Conservation (phyloP, 2,888 invertebrate genomes). For the Hydroisotoma schaefferi region DNA sequence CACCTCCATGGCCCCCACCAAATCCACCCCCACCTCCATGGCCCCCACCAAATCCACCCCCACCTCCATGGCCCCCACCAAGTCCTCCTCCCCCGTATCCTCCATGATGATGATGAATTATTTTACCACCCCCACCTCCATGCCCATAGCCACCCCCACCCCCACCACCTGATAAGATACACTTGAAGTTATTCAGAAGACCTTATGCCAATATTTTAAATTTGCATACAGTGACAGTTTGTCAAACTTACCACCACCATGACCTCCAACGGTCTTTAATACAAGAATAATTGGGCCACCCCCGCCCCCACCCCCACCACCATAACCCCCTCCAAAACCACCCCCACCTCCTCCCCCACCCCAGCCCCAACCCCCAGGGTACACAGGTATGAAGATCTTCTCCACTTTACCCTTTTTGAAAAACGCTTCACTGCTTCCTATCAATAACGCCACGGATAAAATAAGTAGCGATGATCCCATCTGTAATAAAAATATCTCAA, state of each 20-base stretch:
- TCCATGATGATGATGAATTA: conserved; percentile 10
- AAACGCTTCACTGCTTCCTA: too few relatives aligned
- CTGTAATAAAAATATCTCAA: too few relatives aligned
- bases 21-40: neutral
- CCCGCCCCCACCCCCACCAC: neutral
- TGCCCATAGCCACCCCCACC: conserved; percentile 8
- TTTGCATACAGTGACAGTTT: too few relatives aligned
- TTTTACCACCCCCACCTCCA: conserved; percentile 1
- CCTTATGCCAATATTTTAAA: too few relatives aligned
- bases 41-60: neutral
- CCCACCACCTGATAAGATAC: neutral
- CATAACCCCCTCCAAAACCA: conserved; percentile 4
- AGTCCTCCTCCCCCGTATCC: conserved; percentile 11
- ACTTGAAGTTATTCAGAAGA: neutral
- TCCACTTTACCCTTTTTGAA: conserved; percentile 2
- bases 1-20: neutral
- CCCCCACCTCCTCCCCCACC: neutral
- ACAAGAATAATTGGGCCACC: too few relatives aligned
- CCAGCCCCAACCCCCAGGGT: conserved; percentile 2
- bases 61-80: neutral
- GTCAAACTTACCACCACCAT: too few relatives aligned
- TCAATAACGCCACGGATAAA: too few relatives aligned
- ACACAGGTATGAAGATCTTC: neutral
- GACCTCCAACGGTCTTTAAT: neutral
- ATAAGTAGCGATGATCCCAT: too few relatives aligned